These are phyloP conservation scores for Tapirus terrestris DNA, from an alignment of 2,113 vertebrate species.

Conservation along the genomic window DNA sequence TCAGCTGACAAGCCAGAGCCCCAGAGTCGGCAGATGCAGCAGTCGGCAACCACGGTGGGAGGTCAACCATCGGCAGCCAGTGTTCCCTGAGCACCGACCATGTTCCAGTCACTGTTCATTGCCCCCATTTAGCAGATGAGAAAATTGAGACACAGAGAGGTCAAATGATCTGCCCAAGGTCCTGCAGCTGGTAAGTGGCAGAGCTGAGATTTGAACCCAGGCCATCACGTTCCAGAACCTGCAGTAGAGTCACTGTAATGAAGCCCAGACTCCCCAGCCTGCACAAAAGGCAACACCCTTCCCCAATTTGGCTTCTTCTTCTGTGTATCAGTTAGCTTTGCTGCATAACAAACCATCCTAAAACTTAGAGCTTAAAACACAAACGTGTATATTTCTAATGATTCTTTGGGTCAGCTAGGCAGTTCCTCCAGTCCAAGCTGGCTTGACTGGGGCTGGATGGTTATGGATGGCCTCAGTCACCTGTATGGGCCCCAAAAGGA, in stretches of 20 bases:
- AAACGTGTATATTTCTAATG: not conserved
- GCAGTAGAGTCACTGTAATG: not conserved
- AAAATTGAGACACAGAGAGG: not conserved
- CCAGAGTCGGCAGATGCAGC: not conserved
- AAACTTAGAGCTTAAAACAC: not conserved
- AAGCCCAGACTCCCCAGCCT: not conserved
- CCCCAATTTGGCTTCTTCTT: not conserved
- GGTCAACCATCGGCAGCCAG: not conserved
- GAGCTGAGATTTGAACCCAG: not conserved
- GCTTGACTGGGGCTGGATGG: not conserved
- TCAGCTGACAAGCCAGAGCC: not conserved
- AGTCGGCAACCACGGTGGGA: fast-evolving
- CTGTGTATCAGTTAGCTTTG: not conserved
- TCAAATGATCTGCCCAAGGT: not conserved
- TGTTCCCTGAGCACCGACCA: not conserved
- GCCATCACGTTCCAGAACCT: not conserved
- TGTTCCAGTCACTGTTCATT: not conserved
- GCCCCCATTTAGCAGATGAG: not conserved
- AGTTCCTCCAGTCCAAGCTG: not conserved
- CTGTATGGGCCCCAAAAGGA: not conserved
- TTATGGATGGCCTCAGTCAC: not conserved
- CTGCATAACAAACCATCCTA: not conserved
- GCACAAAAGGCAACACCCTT: not conserved
- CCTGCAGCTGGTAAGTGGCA: not conserved
- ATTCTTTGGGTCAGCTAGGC: not conserved